Conservation (phyloP, 2,888 invertebrate genomes). For the Cabera pusaria region DNA sequence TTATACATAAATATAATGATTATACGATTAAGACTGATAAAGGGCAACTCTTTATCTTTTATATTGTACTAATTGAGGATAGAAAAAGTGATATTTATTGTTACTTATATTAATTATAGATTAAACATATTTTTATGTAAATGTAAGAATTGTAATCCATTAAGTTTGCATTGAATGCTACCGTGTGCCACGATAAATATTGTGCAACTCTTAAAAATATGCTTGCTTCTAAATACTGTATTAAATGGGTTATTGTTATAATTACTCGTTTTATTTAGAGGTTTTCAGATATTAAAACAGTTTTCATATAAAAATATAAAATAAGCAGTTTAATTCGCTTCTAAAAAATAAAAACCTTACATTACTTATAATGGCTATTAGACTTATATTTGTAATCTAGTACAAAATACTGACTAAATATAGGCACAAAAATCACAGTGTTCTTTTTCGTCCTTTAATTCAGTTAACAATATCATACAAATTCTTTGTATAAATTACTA, state of each 20-base stretch:
- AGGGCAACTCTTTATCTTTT: constrained; percentile 26
- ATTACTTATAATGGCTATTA: neutral
- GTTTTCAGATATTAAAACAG: no score
- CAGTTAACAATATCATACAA: no score
- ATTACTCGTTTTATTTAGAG: constrained; percentile 1
- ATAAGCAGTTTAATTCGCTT: no score
- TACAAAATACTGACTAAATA: constrained; percentile 57
- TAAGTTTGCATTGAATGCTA: no score
- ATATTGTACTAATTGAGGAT: no score
- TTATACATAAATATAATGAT: no score
- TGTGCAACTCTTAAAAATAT: constrained; percentile 6
- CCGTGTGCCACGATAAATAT: constrained; percentile 21
- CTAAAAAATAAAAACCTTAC: no score
- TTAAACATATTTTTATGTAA: no score
- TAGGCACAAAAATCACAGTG: constrained; percentile 68
- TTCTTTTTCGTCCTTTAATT: constrained; percentile 2
- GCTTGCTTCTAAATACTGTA: constrained; percentile 4
- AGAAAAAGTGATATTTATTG: constrained; percentile 24
- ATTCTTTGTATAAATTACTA: no score
- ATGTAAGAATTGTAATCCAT: no score
- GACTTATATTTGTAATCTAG: constrained; percentile 1
- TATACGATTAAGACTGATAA: constrained; percentile 26
- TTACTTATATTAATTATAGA: no score
- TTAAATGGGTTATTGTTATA: constrained; percentile 1
- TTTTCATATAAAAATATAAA: neutral